Percentiles rank a stretch among this genome's conserved stretches.
These are phyloP conservation scores for Tetrax tetrax DNA, from an alignment of 2,113 vertebrate species.

Conservation along the genomic window DNA sequence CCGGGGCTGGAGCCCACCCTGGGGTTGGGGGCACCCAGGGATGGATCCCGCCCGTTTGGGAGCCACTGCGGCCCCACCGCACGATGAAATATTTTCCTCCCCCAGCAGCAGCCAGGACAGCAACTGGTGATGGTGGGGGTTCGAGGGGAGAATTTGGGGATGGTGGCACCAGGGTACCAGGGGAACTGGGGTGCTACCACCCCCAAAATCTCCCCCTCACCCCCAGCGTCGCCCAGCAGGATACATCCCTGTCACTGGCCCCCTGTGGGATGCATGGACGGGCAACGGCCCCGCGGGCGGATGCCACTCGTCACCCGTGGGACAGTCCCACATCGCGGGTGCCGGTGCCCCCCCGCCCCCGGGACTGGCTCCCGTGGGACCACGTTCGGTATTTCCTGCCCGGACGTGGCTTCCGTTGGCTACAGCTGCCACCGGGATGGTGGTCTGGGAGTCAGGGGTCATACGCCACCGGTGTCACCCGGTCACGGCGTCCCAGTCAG, in stretches of 20 bases:
- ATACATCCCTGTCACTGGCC: background rate
- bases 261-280: background rate
- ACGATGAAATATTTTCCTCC: background rate
- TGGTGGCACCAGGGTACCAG: too few species aligned
- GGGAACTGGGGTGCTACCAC: background rate
- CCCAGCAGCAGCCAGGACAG: background rate
- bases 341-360: background rate
- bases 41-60: background rate
- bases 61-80: background rate
- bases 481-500: fast-evolving
- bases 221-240: background rate
- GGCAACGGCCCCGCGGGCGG: background rate
- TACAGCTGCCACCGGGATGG: background rate
- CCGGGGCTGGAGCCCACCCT: background rate
- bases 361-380: background rate
- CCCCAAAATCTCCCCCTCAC: background rate
- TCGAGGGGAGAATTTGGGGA: background rate
- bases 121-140: background rate
- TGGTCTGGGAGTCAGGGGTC: background rate
- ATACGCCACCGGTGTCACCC: background rate
- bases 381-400: constrained; percentile 22
- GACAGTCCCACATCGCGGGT: background rate
- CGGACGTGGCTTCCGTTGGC: background rate
- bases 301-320: background rate
- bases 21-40: background rate